Conservation (phyloP, 1,140 invertebrate species). For the Drosophila sulfurigaster region DNA sequence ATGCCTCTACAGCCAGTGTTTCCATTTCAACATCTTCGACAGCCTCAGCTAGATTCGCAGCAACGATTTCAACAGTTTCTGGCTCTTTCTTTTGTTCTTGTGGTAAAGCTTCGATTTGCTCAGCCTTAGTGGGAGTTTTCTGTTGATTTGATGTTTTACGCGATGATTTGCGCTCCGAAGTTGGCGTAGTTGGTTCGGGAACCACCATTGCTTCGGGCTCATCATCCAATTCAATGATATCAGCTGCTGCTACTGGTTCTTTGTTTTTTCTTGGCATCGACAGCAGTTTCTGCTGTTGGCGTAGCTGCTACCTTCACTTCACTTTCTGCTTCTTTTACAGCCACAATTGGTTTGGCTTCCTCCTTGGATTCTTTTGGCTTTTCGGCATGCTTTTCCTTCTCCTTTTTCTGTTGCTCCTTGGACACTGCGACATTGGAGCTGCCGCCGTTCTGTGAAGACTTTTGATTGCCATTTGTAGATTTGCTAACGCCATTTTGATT, state of each 20-base stretch:
- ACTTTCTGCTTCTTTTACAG: conserved; percentile 25
- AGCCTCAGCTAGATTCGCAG: neutral
- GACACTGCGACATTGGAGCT: conserved; percentile 12
- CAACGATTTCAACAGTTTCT: neutral
- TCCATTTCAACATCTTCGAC: conserved; percentile 78
- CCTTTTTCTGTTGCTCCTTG: conserved; percentile 60
- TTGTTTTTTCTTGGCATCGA: conserved; percentile 12
- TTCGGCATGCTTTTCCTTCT: conserved; percentile 56
- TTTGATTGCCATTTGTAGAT: conserved; percentile 61
- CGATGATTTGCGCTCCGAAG: conserved; percentile 53
- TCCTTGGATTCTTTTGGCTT: conserved; percentile 21
- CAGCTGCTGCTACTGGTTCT: neutral
- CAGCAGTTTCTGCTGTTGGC: neutral
- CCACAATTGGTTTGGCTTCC: conserved; percentile 20
- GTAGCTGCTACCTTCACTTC: conserved; percentile 14
- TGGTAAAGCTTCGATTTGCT: conserved; percentile 13
- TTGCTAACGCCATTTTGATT: conserved; percentile 62
- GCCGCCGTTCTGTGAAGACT: conserved; percentile 63
- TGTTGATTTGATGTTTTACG: conserved; percentile 44
- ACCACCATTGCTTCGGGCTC: conserved; percentile 3
- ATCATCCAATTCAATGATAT: conserved; percentile 24
- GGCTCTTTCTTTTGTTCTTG: conserved; percentile 26
- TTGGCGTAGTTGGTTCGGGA: conserved; percentile 45
- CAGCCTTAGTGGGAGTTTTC: conserved; percentile 48
- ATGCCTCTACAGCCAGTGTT: conserved; percentile 58